Percentiles rank a stretch among this genome's conserved stretches.
These are phyloP conservation scores for Podargus strigoides DNA, from an alignment of 2,797 vertebrate species.

Conservation along the genomic window DNA sequence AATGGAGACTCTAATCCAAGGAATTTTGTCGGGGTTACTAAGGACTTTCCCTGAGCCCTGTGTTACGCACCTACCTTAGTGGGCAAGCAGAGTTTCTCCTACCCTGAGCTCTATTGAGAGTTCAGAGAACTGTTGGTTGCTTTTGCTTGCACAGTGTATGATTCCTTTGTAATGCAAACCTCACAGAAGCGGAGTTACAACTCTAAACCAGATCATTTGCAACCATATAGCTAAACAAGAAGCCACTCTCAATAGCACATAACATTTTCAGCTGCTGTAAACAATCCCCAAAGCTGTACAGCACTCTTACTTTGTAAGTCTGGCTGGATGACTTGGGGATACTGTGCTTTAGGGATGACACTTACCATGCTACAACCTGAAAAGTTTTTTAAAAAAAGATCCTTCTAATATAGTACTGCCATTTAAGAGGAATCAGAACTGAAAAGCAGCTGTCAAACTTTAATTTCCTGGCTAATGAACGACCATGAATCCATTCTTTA, in stretches of 20 bases:
- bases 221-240: not conserved
- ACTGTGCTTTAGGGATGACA: not conserved
- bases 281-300: not conserved
- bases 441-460: constrained; percentile 70
- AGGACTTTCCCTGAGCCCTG: not conserved
- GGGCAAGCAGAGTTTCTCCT: not conserved
- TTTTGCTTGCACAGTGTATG: not conserved
- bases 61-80: not conserved
- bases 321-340: not conserved
- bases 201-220: not conserved
- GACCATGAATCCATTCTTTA: constrained; percentile 72
- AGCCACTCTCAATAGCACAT: not conserved
- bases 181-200: not conserved
- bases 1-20: not conserved
- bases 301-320: not conserved
- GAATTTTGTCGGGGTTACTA: not conserved
- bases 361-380: not conserved
- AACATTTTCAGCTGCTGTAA: not conserved
- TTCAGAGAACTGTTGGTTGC: not conserved
- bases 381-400: not conserved
- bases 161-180: constrained; percentile 6
- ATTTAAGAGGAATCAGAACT: constrained; percentile 64
- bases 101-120: not conserved
- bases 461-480: constrained; percentile 74
- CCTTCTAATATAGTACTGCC: constrained; percentile 30